Evolutionary conservation across 2,888 invertebrate genomes (phyloP).

Genomic region (Pinctada fucata): DNA sequence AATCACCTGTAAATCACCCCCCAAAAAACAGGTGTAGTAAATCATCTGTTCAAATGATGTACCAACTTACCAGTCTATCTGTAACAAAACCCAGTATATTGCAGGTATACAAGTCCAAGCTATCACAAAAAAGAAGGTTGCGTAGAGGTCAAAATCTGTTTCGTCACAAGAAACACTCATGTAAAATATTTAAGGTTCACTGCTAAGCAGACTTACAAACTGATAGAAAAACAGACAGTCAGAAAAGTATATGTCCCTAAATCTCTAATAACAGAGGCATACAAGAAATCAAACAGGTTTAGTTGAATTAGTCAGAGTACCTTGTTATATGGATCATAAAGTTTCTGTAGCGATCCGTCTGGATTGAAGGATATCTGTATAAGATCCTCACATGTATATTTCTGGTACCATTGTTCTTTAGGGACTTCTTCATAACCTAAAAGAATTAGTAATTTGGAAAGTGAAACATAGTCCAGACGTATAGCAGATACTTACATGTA

Average conservation of each 20-base stretch:
- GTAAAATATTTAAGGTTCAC: background rate
- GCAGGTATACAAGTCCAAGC: no score
- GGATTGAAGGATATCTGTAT: conserved; percentile 50
- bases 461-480: no score
- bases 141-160: no score
- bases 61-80: conserved; percentile 56
- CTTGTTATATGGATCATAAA: conserved; percentile 60
- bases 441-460: no score
- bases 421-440: conserved; percentile 41
- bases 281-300: no score
- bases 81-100: background rate
- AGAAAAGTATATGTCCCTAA: no score
- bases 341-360: conserved; percentile 51
- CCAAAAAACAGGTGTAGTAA: background rate
- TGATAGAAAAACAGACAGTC: no score
- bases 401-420: conserved; percentile 11
- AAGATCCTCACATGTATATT: conserved; percentile 53
- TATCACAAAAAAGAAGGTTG: no score
- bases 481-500: no score
- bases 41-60: background rate
- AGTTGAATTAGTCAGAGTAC: conserved; percentile 33
- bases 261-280: no score
- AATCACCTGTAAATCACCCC: no score
- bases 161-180: background rate
- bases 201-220: no score